Evolutionary conservation across 2,113 vertebrate species (phyloP).

Genomic region (Eudyptes chrysolophus): DNA sequence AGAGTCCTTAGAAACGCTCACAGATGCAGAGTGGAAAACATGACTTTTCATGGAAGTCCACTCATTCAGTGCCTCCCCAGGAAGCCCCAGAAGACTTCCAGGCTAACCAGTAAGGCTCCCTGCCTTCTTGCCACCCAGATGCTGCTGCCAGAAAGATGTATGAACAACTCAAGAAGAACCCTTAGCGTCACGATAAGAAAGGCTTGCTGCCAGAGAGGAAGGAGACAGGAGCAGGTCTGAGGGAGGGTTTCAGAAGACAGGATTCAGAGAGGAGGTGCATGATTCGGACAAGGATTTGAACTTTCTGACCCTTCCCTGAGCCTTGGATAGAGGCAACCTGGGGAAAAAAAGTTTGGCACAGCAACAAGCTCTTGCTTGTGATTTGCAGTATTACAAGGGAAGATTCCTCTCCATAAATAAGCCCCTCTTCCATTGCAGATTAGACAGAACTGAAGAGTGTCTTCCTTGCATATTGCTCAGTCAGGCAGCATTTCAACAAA

Average conservation of each 20-base stretch:
- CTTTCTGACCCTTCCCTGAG: not conserved
- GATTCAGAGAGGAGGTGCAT: not conserved
- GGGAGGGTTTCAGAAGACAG: not conserved
- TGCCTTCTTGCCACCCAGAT: not conserved
- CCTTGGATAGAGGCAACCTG: not conserved
- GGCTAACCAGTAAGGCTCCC: not conserved
- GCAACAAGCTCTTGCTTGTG: not conserved
- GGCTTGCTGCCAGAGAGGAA: not conserved
- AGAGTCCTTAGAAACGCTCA: not conserved
- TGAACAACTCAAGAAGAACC: not conserved
- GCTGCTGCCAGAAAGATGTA: not conserved
- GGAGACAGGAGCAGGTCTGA: not conserved
- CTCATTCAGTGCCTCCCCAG: not conserved
- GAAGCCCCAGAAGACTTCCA: not conserved
- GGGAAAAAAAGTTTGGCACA: not conserved
- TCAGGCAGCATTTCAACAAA: constrained; percentile 72
- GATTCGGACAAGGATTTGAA: not conserved
- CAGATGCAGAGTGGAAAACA: constrained; percentile 2
- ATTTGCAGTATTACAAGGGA: not conserved
- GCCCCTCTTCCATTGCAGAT: not conserved
- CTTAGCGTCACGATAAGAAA: not conserved
- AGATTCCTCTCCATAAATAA: constrained; percentile 14
- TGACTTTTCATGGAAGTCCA: not conserved
- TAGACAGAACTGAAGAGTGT: constrained; percentile 14
- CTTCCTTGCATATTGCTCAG: constrained; percentile 62